Evolutionary conservation across 2,797 vertebrate genomes (phyloP), one percentile per base, ranked within the genome.

Genomic region (Rhodeus uyekii): DNA sequence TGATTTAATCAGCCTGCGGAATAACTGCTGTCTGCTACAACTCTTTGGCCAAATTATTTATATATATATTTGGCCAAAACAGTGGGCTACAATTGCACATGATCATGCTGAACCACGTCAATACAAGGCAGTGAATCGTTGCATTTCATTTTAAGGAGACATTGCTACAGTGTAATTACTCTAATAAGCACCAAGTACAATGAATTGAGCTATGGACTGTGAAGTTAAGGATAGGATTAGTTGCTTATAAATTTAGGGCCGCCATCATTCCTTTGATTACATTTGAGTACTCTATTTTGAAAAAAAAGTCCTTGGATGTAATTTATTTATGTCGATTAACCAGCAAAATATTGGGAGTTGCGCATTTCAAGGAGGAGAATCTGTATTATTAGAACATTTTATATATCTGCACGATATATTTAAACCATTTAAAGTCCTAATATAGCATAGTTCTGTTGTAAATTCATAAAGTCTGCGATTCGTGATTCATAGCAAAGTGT

Each of bases 11-110:
- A 27, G 24, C 44, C 48, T 39, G 65, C 60, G 13, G 18, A 27
- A 68, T 58, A 48, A 39, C 53, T 60, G 53, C 55, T 71, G 83
- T 83, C 75, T 82, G 61, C 53, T 46, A 38, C 55, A 60, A 60
- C 71, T 34, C 58, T 8, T 9, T 65, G 22, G 65, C 72, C 75
- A 72, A 27, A 79, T 53, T 9, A 3, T n/a, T 29, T n/a, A n/a
- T n/a, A n/a, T n/a, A 72, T 46, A 76, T 44, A 42, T 24, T 48
- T 39, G 22, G 22, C 48, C 8, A n/a, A 53, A 53, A 53, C 22
- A 2, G 75, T 7, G 46, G 34, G 19, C 34, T 39, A 16, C 19
- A 6, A 29, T 29, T 39, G 2, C 22, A 53, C 8, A 42, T 13
- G 8, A n/a, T n/a, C 9, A 0, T 53, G 44, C 5, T 16, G 44